Base-by-base conservation (phyloP, 2,113 vertebrate species). In the Eptatretus burgeri region DNA sequence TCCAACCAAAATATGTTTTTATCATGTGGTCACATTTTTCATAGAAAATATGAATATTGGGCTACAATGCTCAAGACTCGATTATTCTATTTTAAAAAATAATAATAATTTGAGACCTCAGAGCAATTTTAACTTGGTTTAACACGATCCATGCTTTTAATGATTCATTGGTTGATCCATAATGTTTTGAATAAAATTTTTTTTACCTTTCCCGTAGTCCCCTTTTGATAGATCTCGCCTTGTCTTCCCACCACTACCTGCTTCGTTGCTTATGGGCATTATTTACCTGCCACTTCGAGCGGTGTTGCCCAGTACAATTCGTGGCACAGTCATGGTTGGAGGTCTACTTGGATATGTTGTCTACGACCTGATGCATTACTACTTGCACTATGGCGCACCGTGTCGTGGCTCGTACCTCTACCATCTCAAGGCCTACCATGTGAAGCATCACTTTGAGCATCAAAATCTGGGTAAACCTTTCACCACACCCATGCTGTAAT, bases 351-450 rank as follows among this genome's bases (percentile, higher is more conserved):
- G 56, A 10, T 60, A 60, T 19, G 56, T 60, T n/a, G 19, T 60
- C 56, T 60, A 60, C 56, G 56, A 60, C 56, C 56, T 60, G 56
- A 60, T 19, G 56, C 56, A 60, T 19, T 60, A 60, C 56, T 60
- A 60, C 56, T 12, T 60, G 56, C 56, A 60, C 56, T 60, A 60
- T 12, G 56, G 56, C n/a, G 56, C 56, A 19, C 56, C 56, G 56
- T 19, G 56, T 19, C 56, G 56, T 19, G 56, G 56, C 56, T 17
- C 56, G 10, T 60, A 60, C 56, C 56, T 60, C 56, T 60, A 60
- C 56, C 56, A 60, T 19, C 56, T 60, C 56, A 60, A 60, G 56
- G 56, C 12, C 56, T 60, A 60, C 56, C 56, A 60, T 12, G 56
- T 60, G n/a, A 60, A 60, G 56, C 56, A 60, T 19, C 56, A 60